A percentile compares a stretch with the other conserved stretches of the same genome.
Evolutionary conservation across 2,113 vertebrate genomes (phyloP).

Genomic region (Phainopepla nitens): DNA sequence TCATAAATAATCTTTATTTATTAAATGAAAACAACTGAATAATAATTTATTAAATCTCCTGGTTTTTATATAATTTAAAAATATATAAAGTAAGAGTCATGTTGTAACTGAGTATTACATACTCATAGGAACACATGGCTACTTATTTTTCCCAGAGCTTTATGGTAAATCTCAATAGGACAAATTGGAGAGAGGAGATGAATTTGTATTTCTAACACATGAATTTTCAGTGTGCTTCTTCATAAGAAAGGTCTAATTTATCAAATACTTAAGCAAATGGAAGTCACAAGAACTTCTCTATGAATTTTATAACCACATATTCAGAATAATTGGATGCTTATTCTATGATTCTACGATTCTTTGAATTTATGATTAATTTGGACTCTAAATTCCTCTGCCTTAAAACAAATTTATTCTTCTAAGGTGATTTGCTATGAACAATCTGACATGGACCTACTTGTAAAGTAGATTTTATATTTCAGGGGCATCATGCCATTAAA

Average conservation of each 20-base stretch:
- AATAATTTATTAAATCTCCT: background rate
- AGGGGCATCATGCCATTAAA: background rate
- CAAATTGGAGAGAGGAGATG: background rate
- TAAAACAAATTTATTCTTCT: background rate
- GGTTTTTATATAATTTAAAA: background rate
- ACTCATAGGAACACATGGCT: background rate
- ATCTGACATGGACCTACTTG: background rate
- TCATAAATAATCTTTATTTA: background rate
- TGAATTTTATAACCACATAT: background rate
- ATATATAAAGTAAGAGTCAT: background rate
- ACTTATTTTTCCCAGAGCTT: background rate
- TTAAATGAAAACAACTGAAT: background rate
- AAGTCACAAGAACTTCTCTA: background rate
- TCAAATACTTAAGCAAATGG: background rate
- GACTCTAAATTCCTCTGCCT: background rate
- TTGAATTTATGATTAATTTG: background rate
- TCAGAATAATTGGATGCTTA: background rate
- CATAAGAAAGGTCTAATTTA: background rate
- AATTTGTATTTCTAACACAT: background rate
- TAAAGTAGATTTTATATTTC: background rate
- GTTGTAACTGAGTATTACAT: background rate
- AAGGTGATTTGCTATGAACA: background rate
- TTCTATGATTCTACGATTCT: background rate
- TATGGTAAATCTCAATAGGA: background rate
- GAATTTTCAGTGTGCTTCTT: background rate